Evolutionary conservation across 2,888 invertebrate species (phyloP), one percentile per base, ranked within the genome.

Genomic region (Cryptus armator): DNA sequence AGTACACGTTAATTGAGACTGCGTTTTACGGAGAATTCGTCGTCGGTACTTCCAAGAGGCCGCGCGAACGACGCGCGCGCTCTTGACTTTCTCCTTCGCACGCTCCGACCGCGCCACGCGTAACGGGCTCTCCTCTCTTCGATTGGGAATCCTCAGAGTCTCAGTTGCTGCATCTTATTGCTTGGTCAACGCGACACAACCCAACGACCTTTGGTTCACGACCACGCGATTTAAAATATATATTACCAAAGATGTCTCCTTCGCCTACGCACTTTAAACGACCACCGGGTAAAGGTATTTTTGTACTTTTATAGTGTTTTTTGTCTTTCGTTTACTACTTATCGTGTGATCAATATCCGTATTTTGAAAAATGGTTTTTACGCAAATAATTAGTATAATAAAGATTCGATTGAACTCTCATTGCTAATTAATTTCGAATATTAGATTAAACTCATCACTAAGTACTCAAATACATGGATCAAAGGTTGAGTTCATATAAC

Each of bases 71-170:
- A 37, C 67, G 37, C 46, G 44, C 75, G 66, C 76, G 59, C 19
- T 10, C 48, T 46, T 71, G 68, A 86, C 87, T 87, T 87, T 87
- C 87, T 87, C 87, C 86, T 87, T 78, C 83, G 83, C 84, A 76
- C 82, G 78, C 77, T 83, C 48, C 70, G 72, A 62, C 78, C 53
- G 62, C 71, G 62, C 71, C 74, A 79, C 83, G 81, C 83, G 86
- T 76, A 79, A 83, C 81, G 82, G 62, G 59, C 46, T 46, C 16
- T 46, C 29, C 79, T 72, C 24, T 78, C 78, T 77, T 83, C 81
- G 77, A 79, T 68, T 64, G 79, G 81, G 81, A 84, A 77, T 85
- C 77, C 68, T 81, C 80, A 9, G 70, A 71, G 71, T 66, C 46
- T 29, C 14, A 12, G 10, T 67, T 37, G 12, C 10, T 16, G 32